Evolutionary conservation across 2,113 vertebrate species (phyloP), one percentile per base, ranked within the genome.

Genomic region (Mastomys coucha): DNA sequence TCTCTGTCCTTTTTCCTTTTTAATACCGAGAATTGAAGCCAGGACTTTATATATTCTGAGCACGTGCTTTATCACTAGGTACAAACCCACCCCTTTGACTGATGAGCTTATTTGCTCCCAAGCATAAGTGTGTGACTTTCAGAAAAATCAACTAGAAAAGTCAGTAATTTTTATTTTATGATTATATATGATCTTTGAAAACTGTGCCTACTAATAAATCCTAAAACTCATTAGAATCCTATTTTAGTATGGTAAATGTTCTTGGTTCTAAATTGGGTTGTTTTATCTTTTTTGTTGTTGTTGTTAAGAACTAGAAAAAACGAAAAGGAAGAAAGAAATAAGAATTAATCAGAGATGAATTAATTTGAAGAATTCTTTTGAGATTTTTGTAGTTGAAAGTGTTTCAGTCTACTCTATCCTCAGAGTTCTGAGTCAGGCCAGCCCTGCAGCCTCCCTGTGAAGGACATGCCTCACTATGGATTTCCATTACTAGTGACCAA

Each of bases 181-280:
- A 39, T 95, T 39, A 31, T 88, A 31, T 72, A 53, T 45, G 42
- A 33, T 49, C 49, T 93, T 86, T 82, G 58, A 70, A 97, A 97
- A 86, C 26, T 89, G 10, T 75, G 10, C 94, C 56, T 58, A 76
- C 42, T 51, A 90, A 39, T 96, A 76, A 88, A 73, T 91, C 28
- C 96, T 76, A 78, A 92, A 96, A 88, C 91, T 95, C 88, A 76
- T 86, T 85, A 56, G 91, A 95, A 90, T 92, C 20, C 70, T 91
- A 31, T 1, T 39, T 56, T 72, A 33, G 26, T 53, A 81, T 85
- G 49, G 75, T 26, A 93, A 73, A 89, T 69, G 36, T 76, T 67
- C 58, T 93, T 70, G 82, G 16, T 93, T 91, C 17, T 69, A 82
- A 87, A 60, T 10, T 67, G 42, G 80, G 56, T 72, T n/a, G n/a